Conservation (phyloP, 2,797 vertebrate genomes). For the Myotis findleyi region DNA sequence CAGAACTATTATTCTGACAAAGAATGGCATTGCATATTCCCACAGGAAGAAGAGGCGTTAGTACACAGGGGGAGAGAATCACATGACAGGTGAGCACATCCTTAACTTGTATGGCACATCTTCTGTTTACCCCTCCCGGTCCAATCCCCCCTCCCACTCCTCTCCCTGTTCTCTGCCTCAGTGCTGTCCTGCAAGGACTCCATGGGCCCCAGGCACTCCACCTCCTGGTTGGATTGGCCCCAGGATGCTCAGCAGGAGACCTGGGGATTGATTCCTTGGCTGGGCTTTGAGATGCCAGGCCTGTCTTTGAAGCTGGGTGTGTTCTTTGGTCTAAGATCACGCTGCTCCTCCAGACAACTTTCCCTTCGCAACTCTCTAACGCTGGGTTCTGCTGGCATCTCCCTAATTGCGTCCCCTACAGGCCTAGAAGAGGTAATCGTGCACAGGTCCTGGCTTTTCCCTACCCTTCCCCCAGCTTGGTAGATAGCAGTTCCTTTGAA, state of each 20-base stretch:
- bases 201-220: background rate
- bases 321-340: background rate
- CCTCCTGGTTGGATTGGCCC: background rate
- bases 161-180: background rate
- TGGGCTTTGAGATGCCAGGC: background rate
- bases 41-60: slow-evolving; percentile 79
- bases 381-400: background rate
- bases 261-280: background rate
- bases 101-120: background rate
- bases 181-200: background rate
- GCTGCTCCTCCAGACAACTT: background rate
- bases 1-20: slow-evolving; percentile 84
- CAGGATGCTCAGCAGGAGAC: background rate
- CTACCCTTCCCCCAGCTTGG: fast-evolving
- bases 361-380: background rate
- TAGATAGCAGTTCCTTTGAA: background rate
- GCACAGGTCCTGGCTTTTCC: background rate
- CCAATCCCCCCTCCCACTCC: background rate
- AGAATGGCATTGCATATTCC: slow-evolving; percentile 79
- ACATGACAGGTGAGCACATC: slow-evolving; percentile 55
- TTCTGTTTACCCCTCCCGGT: fast-evolving
- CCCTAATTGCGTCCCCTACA: background rate
- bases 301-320: background rate
- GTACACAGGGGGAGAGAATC: slow-evolving; percentile 71
- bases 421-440: too few species aligned